Percentiles rank a stretch among this genome's conserved stretches.
Evolutionary conservation across 30 jellyfish, hydroid and myxozoan genomes (phyloP).

Genomic region (Aurelia aurita complex sp. Pacific): DNA sequence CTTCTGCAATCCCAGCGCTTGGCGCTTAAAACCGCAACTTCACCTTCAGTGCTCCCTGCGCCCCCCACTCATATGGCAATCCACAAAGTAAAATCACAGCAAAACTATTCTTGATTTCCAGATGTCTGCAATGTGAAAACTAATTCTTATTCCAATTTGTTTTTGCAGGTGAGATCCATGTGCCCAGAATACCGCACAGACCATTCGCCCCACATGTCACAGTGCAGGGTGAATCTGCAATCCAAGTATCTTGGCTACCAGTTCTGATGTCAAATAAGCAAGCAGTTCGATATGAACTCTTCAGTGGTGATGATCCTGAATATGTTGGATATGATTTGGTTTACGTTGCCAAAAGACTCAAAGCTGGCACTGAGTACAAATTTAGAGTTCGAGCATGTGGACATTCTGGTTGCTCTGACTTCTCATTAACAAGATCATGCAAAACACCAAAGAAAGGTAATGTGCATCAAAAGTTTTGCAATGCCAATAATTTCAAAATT

Average conservation of each 20-base stretch:
- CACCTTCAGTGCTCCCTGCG: no score
- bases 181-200: slow-evolving; percentile 54
- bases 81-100: no score
- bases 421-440: slow-evolving; percentile 74
- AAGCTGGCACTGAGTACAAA: slow-evolving; percentile 69
- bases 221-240: slow-evolving; percentile 67
- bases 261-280: slow-evolving; percentile 47
- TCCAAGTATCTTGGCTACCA: slow-evolving; percentile 88
- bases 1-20: no score
- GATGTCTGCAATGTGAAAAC: not conserved
- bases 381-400: slow-evolving; percentile 86
- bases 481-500: no score
- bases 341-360: slow-evolving; percentile 81
- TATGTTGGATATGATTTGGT: slow-evolving; percentile 85
- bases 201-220: slow-evolving; percentile 90
- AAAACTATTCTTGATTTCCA: not conserved
- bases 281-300: slow-evolving; percentile 70
- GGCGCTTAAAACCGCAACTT: no score
- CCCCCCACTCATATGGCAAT: no score
- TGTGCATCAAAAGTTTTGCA: no score
- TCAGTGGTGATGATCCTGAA: slow-evolving; percentile 80
- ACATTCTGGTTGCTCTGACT: slow-evolving; percentile 73
- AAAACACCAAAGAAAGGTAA: slow-evolving; percentile 41
- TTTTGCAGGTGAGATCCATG: slow-evolving; percentile 4
- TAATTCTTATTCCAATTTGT: not conserved